phyloP scores from a whole-genome alignment of 2,797 vertebrate genomes.

The Scarus forsteni region DNA sequence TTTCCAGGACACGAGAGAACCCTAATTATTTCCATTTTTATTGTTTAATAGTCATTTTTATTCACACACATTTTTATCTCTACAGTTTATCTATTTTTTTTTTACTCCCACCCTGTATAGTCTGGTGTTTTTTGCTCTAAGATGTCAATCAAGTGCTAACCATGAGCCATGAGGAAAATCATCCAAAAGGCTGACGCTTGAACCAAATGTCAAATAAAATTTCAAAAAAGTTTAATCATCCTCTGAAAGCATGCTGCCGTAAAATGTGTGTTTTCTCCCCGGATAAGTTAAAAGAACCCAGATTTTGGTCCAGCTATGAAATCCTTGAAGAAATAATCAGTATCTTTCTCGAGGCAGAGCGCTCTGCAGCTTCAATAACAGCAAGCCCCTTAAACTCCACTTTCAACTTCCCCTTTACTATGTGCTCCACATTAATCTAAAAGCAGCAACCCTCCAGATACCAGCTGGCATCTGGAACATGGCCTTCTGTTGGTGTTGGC shows the following conservation, averaged over 20 bases:
- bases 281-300: background rate
- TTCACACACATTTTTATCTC: no score
- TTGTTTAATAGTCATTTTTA: no score
- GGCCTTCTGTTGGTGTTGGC: slow-evolving; percentile 66
- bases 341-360: slow-evolving; percentile 11
- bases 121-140: no score
- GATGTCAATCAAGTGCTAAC: background rate
- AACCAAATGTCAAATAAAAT: background rate
- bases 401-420: slow-evolving; percentile 31
- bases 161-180: no score
- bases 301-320: background rate
- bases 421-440: slow-evolving; percentile 61
- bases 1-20: no score
- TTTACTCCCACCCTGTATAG: no score
- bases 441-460: slow-evolving; percentile 64
- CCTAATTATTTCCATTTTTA: no score
- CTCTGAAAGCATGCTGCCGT: background rate
- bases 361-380: slow-evolving; percentile 21
- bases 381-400: slow-evolving; percentile 20
- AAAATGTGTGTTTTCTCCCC: background rate
- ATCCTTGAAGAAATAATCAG: slow-evolving; percentile 2
- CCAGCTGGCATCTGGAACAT: slow-evolving; percentile 69
- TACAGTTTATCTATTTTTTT: no score
- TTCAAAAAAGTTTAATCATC: background rate
- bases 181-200: background rate